Conservation (phyloP, 1,140 invertebrate genomes). For the Rhopalosiphum padi region DNA sequence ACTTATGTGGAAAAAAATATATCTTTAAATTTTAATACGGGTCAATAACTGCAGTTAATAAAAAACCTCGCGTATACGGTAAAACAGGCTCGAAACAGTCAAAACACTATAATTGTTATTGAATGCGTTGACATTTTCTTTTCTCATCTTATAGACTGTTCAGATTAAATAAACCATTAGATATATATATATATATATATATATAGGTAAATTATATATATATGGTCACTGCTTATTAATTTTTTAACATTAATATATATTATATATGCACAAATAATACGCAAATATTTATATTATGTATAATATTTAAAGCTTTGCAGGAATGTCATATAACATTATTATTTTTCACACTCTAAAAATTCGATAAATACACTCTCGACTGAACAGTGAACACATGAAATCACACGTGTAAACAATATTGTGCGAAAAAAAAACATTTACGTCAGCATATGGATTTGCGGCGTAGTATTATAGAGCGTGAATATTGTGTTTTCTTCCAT, state of each 20-base stretch:
- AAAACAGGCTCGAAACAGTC: neutral
- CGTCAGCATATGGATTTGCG: neutral
- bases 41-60: neutral
- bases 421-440: constrained; percentile 9
- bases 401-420: neutral
- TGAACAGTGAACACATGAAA: neutral
- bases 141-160: neutral
- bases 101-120: neutral
- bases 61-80: neutral
- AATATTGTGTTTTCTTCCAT: neutral
- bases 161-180: neutral
- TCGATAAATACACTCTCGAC: neutral
- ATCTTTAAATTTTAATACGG: neutral
- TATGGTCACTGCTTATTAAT: neutral
- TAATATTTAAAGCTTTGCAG: neutral
- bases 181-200: neutral
- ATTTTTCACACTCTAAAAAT: neutral
- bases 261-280: neutral
- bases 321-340: neutral
- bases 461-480: neutral
- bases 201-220: too few species aligned
- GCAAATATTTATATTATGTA: neutral
- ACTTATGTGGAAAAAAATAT: neutral
- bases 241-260: neutral
- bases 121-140: neutral